Evolutionary conservation across 1,140 invertebrate species (phyloP), one percentile per base, ranked within the genome.

Genomic region (Adoxophyes honmai): DNA sequence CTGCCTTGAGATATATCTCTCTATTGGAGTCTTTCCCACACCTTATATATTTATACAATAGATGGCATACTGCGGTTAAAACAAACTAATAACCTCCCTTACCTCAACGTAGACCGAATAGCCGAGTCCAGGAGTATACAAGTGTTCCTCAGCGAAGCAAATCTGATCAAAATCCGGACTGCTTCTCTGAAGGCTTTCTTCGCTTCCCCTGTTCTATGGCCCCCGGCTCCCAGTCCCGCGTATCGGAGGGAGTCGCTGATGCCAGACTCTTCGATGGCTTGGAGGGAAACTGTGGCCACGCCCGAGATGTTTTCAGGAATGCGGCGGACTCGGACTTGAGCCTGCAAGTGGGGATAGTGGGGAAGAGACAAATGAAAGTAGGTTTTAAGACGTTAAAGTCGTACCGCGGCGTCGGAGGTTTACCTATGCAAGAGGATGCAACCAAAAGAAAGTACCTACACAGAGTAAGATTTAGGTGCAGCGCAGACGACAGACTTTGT

Each of bases 121-220:
- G 83, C 78, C 34, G 78, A 77, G 51, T 86, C 76, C 11, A 88
- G 59, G 9, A 81, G 37, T 4, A 75, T 61, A 51, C 85, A 88
- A 21, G 75, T 81, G 35, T 82, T 87, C 51, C 83, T 78, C 44
- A 89, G 66, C 0, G 87, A 87, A 0, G 84, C 84, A 55, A 87
- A 86, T 55, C 81, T 84, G 34, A 89, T 71, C 0, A 89, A 60
- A 4, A 86, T 75, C n/a, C 62, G 57, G 0, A 81, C 61, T 6
- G 79, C 78, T 38, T 84, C 73, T 59, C 76, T 57, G 55, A 88
- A 89, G n/a, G 81, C 75, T 14, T 78, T 85, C 55, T 88, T 89
- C 0, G 84, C 73, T 52, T 88, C 82, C 0, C 62, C 51, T 7
- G 82, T 83, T 28, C 86, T 76, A 42, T 87, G 84, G 0, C 87